A percentile compares a stretch with the other conserved stretches of the same genome.
Conservation (phyloP, 1,140 invertebrate species). For the Bombus terrestris region DNA sequence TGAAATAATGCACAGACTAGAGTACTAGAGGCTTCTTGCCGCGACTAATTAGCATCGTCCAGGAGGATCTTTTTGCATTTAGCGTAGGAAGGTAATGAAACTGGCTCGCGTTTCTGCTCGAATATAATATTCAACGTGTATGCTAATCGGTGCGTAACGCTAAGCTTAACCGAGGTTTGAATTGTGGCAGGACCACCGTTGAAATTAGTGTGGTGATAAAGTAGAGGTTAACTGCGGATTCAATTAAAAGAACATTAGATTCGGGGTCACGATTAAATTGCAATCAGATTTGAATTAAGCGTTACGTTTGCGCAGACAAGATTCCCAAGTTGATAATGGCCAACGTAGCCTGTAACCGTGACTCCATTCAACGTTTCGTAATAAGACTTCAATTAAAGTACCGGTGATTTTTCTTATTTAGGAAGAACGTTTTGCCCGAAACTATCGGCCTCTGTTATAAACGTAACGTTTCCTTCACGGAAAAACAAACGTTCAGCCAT, state of each 20-base stretch:
- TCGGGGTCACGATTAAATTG: conserved; percentile 35
- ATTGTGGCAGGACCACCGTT: not conserved
- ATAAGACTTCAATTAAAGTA: not conserved
- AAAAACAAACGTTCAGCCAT: too few species aligned
- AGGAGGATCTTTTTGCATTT: conserved; percentile 34
- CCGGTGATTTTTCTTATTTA: not conserved
- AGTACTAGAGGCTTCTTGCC: not conserved
- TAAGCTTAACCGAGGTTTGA: conserved; percentile 23
- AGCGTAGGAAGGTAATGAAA: conserved; percentile 28
- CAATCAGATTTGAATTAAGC: conserved; percentile 49
- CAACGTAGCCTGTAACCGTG: not conserved
- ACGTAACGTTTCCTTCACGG: too few species aligned
- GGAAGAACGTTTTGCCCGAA: too few species aligned
- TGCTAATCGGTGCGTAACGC: conserved; percentile 39
- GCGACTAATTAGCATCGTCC: conserved; percentile 35
- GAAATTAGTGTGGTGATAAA: conserved; percentile 41
- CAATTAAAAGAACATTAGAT: conserved; percentile 54
- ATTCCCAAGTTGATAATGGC: conserved; percentile 4
- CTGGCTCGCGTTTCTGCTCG: not conserved
- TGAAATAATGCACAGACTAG: conserved; percentile 1
- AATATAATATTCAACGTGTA: conserved; percentile 42
- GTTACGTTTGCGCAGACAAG: not conserved
- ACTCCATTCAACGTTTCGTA: conserved; percentile 9
- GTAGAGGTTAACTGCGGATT: conserved; percentile 41
- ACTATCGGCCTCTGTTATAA: too few species aligned